Conservation (phyloP, 2,113 vertebrate species). For the Dendropsophus ebraccatus region DNA sequence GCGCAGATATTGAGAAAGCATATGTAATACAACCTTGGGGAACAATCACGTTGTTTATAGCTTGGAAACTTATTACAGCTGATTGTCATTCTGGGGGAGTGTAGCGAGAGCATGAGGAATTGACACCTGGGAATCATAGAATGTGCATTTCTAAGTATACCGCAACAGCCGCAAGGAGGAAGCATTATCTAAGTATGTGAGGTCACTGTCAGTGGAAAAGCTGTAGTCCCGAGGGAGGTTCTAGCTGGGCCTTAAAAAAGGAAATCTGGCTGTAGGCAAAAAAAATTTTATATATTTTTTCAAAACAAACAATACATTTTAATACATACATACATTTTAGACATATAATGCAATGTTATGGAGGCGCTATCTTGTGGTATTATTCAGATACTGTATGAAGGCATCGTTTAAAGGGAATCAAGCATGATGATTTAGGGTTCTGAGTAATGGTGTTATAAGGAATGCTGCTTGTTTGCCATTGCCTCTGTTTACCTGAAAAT, state of each 20-base stretch:
- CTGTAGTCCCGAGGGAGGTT: background rate
- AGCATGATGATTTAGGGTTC: no score
- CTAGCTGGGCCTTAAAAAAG: background rate
- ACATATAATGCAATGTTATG: no score
- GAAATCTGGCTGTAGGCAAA: background rate
- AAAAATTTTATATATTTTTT: no score
- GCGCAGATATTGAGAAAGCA: constrained; percentile 31
- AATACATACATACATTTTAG: no score
- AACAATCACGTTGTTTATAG: constrained; percentile 28
- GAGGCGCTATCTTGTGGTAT: no score
- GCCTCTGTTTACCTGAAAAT: no score
- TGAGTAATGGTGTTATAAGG: no score
- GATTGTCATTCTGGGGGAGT: constrained; percentile 31
- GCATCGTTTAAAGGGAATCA: no score
- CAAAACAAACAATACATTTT: no score
- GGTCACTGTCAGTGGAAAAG: background rate
- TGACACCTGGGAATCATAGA: constrained; percentile 25
- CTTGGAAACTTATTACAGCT: constrained; percentile 36
- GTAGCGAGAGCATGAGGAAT: background rate
- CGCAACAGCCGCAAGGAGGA: background rate
- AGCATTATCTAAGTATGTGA: background rate
- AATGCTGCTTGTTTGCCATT: no score
- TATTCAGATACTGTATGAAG: no score
- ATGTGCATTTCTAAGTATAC: constrained; percentile 24
- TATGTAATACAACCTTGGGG: constrained; percentile 28